These are phyloP conservation scores for Vandiemenella viatica DNA, from an alignment of 2,888 invertebrate genomes.

Conservation along the genomic window DNA sequence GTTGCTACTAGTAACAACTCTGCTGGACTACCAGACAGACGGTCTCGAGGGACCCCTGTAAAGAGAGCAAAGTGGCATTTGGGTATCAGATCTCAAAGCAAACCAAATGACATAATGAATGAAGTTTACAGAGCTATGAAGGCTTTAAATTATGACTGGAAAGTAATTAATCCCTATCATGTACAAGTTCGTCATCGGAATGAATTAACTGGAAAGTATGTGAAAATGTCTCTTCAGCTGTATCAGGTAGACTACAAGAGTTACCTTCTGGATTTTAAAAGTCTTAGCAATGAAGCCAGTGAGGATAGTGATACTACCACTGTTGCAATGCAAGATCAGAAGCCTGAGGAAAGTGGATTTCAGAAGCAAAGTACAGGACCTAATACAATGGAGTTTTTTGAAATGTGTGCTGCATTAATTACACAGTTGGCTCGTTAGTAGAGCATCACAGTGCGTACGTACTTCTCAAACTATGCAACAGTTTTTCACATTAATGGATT, in stretches of 20 bases:
- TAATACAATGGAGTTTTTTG: constrained; percentile 99
- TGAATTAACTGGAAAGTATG: constrained; percentile 63
- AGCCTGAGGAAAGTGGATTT: too few species aligned
- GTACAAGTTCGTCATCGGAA: constrained; percentile 88
- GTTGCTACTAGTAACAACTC: constrained; percentile 8
- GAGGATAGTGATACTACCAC: constrained; percentile 48
- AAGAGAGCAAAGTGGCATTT: constrained; percentile 98
- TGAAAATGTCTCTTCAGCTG: constrained; percentile 95
- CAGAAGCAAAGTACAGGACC: constrained; percentile 45
- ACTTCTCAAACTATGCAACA: too few species aligned
- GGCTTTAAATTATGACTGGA: constrained; percentile 96
- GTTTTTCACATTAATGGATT: too few species aligned
- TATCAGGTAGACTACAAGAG: constrained; percentile 99
- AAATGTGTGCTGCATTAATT: constrained; percentile 98
- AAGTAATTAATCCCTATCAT: constrained; percentile 84
- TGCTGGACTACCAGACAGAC: constrained; percentile 9
- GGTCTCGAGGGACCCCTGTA: constrained; percentile 48
- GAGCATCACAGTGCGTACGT: too few species aligned
- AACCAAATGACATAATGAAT: constrained; percentile 98
- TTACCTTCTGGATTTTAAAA: constrained; percentile 94
- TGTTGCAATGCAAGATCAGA: too few species aligned
- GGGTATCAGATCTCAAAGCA: constrained; percentile 90
- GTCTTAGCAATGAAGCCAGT: constrained; percentile 48
- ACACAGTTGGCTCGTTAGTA: constrained; percentile 93
- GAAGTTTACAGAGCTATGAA: constrained; percentile 99